These are phyloP conservation scores for Calephelis nemesis DNA, from an alignment of 1,140 invertebrate genomes.

Conservation along the genomic window DNA sequence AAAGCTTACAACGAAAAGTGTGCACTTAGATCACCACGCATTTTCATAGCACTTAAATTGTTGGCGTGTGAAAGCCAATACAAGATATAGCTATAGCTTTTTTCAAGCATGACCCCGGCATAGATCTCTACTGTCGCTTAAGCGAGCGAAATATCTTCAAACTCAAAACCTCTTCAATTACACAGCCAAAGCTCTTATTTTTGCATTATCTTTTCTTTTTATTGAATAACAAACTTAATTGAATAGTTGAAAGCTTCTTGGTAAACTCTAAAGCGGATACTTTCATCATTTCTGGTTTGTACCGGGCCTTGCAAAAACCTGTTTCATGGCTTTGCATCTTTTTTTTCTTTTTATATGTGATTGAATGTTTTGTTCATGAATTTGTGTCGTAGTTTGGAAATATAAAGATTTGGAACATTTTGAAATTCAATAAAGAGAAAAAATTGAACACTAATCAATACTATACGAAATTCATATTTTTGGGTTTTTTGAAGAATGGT, in stretches of 20 bases:
- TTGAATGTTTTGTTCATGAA: slow-evolving; percentile 59
- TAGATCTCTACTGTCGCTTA: slow-evolving; percentile 29
- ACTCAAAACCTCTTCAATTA: slow-evolving; percentile 1
- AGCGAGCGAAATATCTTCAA: slow-evolving; percentile 10
- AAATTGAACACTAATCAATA: slow-evolving; percentile 15
- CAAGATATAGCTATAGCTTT: slow-evolving; percentile 44
- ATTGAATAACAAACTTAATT: slow-evolving; percentile 30
- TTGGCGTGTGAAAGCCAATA: slow-evolving; percentile 42
- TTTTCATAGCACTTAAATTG: slow-evolving; percentile 64
- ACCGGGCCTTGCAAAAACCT: slow-evolving; percentile 56
- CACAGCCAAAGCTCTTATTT: slow-evolving; percentile 6
- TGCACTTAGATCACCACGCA: slow-evolving; percentile 75
- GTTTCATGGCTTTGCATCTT: slow-evolving; percentile 63
- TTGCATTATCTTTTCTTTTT: slow-evolving; percentile 17
- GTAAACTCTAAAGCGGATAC: slow-evolving; percentile 76
- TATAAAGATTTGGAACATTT: neutral
- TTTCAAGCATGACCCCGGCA: slow-evolving; percentile 63
- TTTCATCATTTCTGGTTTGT: slow-evolving; percentile 69
- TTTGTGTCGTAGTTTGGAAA: slow-evolving; percentile 56
- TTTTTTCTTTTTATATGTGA: slow-evolving; percentile 45
- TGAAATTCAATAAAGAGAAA: slow-evolving; percentile 19
- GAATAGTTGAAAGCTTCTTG: slow-evolving; percentile 71
- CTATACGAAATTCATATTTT: neutral
- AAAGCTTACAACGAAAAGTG: slow-evolving; percentile 61
- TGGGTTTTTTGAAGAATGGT: slow-evolving; percentile 15